phyloP scores from a whole-genome alignment of 1,140 invertebrate species.

The Calliphora vicina region DNA sequence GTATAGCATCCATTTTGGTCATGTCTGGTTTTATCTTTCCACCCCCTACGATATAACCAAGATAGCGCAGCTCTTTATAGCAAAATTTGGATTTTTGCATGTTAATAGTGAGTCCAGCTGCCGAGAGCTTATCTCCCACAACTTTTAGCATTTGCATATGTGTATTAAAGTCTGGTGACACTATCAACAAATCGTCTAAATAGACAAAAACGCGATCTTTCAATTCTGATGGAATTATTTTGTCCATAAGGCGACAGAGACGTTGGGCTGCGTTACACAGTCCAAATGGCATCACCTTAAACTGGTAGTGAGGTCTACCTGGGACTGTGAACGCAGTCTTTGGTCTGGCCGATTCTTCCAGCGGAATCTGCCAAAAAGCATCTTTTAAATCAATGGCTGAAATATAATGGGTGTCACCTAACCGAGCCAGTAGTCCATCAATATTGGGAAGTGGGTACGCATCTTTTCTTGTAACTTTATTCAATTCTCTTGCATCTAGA shows the following conservation, averaged over 20 bases:
- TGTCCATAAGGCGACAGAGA: constrained; percentile 32
- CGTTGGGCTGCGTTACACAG: constrained; percentile 34
- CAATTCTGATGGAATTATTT: neutral
- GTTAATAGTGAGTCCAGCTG: constrained; percentile 31
- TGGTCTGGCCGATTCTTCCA: constrained; percentile 26
- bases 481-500: too few relatives aligned
- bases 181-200: neutral
- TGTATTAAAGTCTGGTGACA: neutral
- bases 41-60: constrained; percentile 26
- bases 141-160: constrained; percentile 24
- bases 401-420: constrained; percentile 33
- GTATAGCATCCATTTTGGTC: constrained; percentile 6
- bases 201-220: neutral
- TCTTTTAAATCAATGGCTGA: too few relatives aligned
- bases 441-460: too few relatives aligned
- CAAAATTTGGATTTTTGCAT: constrained; percentile 57
- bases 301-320: neutral
- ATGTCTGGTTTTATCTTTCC: constrained; percentile 45
- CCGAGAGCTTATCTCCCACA: neutral
- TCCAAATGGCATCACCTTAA: constrained; percentile 20
- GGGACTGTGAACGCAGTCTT: neutral
- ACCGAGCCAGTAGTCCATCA: constrained; percentile 19
- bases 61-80: constrained; percentile 42
- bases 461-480: too few relatives aligned
- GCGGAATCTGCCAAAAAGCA: too few relatives aligned